phyloP scores from a whole-genome alignment of 2,888 invertebrate genomes.

The Hartigia nigra region DNA sequence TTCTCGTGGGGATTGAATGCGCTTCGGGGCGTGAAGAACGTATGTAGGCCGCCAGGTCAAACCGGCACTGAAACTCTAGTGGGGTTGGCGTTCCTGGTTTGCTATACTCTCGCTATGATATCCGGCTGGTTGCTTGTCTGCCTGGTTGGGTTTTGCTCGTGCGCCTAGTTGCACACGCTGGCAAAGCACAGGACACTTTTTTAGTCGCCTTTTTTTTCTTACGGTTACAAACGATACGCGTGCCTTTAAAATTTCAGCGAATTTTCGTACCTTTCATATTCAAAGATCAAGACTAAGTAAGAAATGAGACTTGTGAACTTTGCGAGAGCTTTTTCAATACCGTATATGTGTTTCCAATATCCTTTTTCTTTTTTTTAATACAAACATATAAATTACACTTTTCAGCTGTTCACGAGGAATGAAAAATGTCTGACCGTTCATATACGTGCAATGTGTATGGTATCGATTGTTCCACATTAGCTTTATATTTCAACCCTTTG shows the following conservation, averaged over 20 bases:
- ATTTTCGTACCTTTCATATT: not conserved
- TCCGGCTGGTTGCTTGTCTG: slow-evolving; percentile 5
- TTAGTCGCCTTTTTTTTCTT: not conserved
- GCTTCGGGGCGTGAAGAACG: slow-evolving; percentile 36
- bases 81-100: slow-evolving; percentile 23
- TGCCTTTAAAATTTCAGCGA: not conserved
- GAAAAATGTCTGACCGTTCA: slow-evolving; percentile 17
- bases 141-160: not conserved
- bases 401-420: not conserved
- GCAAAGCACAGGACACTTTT: not conserved
- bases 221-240: too few species aligned
- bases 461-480: slow-evolving; percentile 47
- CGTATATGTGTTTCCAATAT: not conserved
- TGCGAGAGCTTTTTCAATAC: not conserved
- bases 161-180: slow-evolving; percentile 8
- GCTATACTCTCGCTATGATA: slow-evolving; percentile 6
- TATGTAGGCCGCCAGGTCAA: slow-evolving; percentile 48
- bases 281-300: too few species aligned
- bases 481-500: slow-evolving; percentile 23
- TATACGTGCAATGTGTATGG: slow-evolving; percentile 16
- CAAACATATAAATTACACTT: not conserved
- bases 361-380: too few species aligned
- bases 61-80: slow-evolving; percentile 32
- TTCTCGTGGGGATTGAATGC: slow-evolving; percentile 46
- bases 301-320: not conserved